phyloP scores from a whole-genome alignment of 1,140 invertebrate species.

The Leptinotarsa lineolata region DNA sequence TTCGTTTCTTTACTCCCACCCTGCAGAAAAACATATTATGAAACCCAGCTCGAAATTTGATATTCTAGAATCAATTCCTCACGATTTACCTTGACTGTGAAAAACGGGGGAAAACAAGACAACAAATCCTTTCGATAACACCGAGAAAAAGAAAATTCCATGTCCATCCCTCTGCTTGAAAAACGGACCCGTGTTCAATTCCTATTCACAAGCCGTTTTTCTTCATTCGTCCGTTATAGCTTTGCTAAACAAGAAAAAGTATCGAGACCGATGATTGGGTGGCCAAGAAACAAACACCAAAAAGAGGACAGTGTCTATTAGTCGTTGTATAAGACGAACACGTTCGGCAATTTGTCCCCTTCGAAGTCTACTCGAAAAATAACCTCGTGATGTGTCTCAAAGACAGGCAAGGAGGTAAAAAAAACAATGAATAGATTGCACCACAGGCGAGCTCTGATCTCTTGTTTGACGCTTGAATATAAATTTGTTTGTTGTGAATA shows the following conservation, averaged over 20 bases:
- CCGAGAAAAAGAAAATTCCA: too few relatives aligned
- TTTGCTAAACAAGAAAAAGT: background rate
- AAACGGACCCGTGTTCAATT: background rate
- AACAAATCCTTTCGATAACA: too few relatives aligned
- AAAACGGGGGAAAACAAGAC: too few relatives aligned
- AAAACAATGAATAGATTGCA: slow-evolving; percentile 42
- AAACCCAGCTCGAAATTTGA: too few relatives aligned
- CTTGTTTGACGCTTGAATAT: background rate
- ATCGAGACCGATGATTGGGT: background rate
- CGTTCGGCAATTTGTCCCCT: slow-evolving; percentile 45
- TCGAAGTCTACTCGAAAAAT: slow-evolving; percentile 46
- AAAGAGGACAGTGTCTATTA: slow-evolving; percentile 29
- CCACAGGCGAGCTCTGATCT: slow-evolving; percentile 11
- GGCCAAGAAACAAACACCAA: background rate
- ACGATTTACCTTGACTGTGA: too few relatives aligned
- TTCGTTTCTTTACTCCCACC: too few relatives aligned
- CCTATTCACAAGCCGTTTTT: background rate
- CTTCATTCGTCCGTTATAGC: background rate
- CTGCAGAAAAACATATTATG: too few relatives aligned
- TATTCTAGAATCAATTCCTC: too few relatives aligned
- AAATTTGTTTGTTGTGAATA: too few relatives aligned
- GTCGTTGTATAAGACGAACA: slow-evolving; percentile 41
- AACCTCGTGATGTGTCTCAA: slow-evolving; percentile 45
- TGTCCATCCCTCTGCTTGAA: background rate
- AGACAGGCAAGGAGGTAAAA: slow-evolving; percentile 37